phyloP scores from a whole-genome alignment of 2,888 invertebrate genomes.

The Chaetoderma sp. region DNA sequence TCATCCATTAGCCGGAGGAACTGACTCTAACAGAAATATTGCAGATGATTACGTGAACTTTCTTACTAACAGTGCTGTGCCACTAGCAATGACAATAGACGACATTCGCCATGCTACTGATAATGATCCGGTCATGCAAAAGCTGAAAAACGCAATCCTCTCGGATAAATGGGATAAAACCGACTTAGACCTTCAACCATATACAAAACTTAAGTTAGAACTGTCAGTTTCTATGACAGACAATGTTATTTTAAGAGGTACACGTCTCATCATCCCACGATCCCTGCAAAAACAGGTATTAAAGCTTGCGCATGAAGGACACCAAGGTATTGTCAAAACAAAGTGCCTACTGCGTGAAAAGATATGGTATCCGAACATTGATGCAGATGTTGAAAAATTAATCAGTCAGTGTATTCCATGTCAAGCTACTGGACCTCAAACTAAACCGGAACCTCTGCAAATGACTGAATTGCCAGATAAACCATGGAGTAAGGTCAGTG shows the following conservation, averaged over 20 bases:
- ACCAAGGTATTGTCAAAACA: no score
- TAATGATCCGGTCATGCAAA: no score
- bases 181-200: no score
- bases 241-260: slow-evolving; percentile 21
- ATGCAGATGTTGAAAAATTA: slow-evolving; percentile 22
- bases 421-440: not conserved
- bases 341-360: slow-evolving; percentile 36
- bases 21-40: slow-evolving; percentile 18
- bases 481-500: slow-evolving; percentile 26
- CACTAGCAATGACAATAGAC: slow-evolving; percentile 31
- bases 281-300: slow-evolving; percentile 26
- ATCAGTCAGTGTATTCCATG: slow-evolving; percentile 25
- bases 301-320: slow-evolving; percentile 41
- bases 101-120: no score
- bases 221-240: slow-evolving; percentile 24
- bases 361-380: slow-evolving; percentile 40
- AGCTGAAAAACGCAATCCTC: slow-evolving; percentile 23
- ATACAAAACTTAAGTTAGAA: slow-evolving; percentile 27
- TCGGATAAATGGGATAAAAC: slow-evolving; percentile 29
- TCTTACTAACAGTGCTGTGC: slow-evolving; percentile 24
- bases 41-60: slow-evolving; percentile 31
- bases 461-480: slow-evolving; percentile 32
- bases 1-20: slow-evolving; percentile 24
- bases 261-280: slow-evolving; percentile 23
- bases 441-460: slow-evolving; percentile 27